A percentile compares a stretch with the other conserved stretches of the same genome.
Conservation (phyloP, 2,888 invertebrate species). For the Drosophila recens region DNA sequence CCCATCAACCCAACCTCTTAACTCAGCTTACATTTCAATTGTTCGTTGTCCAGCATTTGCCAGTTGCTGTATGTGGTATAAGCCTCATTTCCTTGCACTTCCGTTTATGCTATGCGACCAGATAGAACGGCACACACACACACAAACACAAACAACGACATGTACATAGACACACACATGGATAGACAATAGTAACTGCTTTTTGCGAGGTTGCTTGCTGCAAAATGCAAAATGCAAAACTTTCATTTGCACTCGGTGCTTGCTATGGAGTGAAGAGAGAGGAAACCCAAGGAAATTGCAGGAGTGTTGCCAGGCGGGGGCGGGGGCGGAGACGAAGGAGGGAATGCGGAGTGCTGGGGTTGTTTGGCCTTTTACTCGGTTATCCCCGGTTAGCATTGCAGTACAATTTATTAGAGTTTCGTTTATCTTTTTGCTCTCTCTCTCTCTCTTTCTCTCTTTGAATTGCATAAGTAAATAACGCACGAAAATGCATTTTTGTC, state of each 20-base stretch:
- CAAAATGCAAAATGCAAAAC: slow-evolving; percentile 68
- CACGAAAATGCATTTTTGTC: slow-evolving; percentile 72
- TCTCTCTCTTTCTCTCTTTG: not conserved
- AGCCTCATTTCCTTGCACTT: slow-evolving; percentile 77
- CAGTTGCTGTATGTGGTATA: slow-evolving; percentile 69
- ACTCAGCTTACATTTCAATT: slow-evolving; percentile 72
- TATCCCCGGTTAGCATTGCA: slow-evolving; percentile 68
- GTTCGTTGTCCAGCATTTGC: slow-evolving; percentile 35
- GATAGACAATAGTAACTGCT: slow-evolving; percentile 66
- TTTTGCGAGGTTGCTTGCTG: slow-evolving; percentile 58
- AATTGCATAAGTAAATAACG: slow-evolving; percentile 75
- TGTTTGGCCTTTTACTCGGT: slow-evolving; percentile 68
- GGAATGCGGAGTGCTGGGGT: not conserved
- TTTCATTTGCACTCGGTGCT: slow-evolving; percentile 73
- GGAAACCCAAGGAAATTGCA: slow-evolving; percentile 35
- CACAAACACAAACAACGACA: slow-evolving; percentile 31
- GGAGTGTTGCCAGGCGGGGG: not conserved
- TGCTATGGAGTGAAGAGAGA: slow-evolving; percentile 36
- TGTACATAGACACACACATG: slow-evolving; percentile 42
- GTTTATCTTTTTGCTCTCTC: slow-evolving; percentile 18
- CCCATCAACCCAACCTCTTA: slow-evolving; percentile 12
- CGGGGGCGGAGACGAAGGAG: no score
- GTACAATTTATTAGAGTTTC: slow-evolving; percentile 73
- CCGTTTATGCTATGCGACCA: slow-evolving; percentile 65
- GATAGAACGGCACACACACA: slow-evolving; percentile 46